Conservation (phyloP, 1,140 invertebrate species). For the Pristionchus pacificus region DNA sequence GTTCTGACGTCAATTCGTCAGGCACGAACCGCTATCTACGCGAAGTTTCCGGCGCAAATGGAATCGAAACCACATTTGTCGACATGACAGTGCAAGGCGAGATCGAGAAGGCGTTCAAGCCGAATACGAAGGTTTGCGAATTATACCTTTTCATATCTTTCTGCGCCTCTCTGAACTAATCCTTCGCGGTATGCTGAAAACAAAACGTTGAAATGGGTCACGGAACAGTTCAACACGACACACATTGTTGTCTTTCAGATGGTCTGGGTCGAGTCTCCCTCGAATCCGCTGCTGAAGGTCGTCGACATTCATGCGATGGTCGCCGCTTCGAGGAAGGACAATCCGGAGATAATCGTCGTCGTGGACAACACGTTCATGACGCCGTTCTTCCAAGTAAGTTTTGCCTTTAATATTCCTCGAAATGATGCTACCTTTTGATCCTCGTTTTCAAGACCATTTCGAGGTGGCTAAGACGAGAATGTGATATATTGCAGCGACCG, state of each 20-base stretch:
- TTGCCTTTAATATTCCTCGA: too few species aligned
- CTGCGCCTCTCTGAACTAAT: too few species aligned
- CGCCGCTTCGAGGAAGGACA: not conserved
- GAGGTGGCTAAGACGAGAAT: not conserved
- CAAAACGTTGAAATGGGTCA: too few species aligned
- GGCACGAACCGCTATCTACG: not conserved
- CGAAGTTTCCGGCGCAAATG: not conserved
- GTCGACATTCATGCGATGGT: slow-evolving; percentile 12
- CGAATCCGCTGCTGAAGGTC: slow-evolving; percentile 1
- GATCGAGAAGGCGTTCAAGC: not conserved
- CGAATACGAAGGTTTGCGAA: not conserved
- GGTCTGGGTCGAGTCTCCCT: not conserved
- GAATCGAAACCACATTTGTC: not conserved
- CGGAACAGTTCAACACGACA: too few species aligned
- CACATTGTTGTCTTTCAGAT: not conserved
- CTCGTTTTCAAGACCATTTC: not conserved
- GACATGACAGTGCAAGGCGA: not conserved
- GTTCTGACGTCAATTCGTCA: not conserved
- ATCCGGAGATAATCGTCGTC: slow-evolving; percentile 30
- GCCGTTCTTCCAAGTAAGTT: slow-evolving; percentile 33
- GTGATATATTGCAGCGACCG: slow-evolving; percentile 59
- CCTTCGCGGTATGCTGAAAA: too few species aligned
- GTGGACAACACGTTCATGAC: slow-evolving; percentile 63
- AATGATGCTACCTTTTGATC: too few species aligned
- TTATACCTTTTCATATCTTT: too few species aligned